phyloP scores from a whole-genome alignment of 2,888 invertebrate genomes.

The Augochlorella aurata region DNA sequence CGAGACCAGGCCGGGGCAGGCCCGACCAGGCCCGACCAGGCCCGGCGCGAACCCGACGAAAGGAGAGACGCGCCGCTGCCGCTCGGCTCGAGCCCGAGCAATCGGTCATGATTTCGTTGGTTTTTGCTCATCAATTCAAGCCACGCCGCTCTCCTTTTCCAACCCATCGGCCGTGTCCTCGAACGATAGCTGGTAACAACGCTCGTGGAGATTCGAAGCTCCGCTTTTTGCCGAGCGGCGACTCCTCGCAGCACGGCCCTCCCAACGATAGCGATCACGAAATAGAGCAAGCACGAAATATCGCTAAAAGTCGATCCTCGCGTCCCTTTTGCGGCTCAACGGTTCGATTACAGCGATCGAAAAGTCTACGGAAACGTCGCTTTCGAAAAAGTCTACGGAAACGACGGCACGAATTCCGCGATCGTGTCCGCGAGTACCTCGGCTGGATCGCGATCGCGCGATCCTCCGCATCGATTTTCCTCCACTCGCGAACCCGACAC shows the following conservation, averaged over 20 bases:
- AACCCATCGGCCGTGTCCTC: constrained; percentile 41
- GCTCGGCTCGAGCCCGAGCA: constrained; percentile 52
- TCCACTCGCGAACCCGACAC: constrained; percentile 27
- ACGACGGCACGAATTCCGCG: constrained; percentile 23
- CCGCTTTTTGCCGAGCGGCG: too few relatives aligned
- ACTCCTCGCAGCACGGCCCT: too few relatives aligned
- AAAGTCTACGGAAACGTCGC: constrained; percentile 24
- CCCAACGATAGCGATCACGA: constrained; percentile 14
- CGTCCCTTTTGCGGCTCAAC: too few relatives aligned
- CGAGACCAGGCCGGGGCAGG: too few relatives aligned
- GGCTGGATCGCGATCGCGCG: constrained; percentile 38
- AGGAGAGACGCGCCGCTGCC: constrained; percentile 60
- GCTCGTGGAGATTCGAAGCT: constrained; percentile 38
- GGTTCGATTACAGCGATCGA: too few relatives aligned
- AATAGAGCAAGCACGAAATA: neutral
- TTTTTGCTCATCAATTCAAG: constrained; percentile 78
- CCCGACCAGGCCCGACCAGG: too few relatives aligned
- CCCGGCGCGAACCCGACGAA: constrained; percentile 42
- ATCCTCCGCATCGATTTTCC: constrained; percentile 30
- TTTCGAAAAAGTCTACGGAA: constrained; percentile 12
- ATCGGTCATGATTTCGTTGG: constrained; percentile 74
- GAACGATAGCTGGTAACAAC: constrained; percentile 54
- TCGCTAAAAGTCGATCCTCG: too few relatives aligned
- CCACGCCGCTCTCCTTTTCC: constrained; percentile 55
- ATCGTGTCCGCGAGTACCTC: constrained; percentile 21